Evolutionary conservation across 2,888 invertebrate species (phyloP).

Genomic region (Apotomis betuletana): DNA sequence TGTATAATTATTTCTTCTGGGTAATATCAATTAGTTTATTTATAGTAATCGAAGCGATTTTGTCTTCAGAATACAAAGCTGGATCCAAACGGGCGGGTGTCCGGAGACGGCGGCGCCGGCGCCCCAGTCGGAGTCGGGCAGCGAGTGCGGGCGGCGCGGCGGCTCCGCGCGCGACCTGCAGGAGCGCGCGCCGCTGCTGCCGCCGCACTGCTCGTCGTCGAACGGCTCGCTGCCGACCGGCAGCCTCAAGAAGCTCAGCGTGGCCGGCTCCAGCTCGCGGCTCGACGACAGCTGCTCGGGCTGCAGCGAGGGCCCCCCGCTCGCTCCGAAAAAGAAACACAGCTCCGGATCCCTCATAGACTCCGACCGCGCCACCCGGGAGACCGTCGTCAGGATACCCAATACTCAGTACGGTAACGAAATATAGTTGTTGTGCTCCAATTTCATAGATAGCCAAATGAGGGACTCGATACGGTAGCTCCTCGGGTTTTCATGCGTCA

Average conservation of each 20-base stretch:
- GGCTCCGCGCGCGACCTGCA: conserved; percentile 68
- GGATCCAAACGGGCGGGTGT: conserved; percentile 76
- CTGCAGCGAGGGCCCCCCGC: conserved; percentile 75
- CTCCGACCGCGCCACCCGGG: conserved; percentile 71
- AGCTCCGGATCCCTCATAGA: conserved; percentile 78
- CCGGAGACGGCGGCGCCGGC: conserved; percentile 58
- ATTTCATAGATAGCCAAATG: conserved; percentile 34
- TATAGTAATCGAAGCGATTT: conserved; percentile 47
- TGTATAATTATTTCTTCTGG: too few relatives aligned
- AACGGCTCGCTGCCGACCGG: conserved; percentile 75
- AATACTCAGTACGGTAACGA: conserved; percentile 73
- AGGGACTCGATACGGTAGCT: background rate
- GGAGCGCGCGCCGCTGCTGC: conserved; percentile 74
- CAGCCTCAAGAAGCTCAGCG: conserved; percentile 68
- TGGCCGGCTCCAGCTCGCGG: conserved; percentile 67
- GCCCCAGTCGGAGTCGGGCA: conserved; percentile 58
- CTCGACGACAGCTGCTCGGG: conserved; percentile 73
- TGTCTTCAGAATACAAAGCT: conserved; percentile 60
- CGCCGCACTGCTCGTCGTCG: conserved; percentile 76
- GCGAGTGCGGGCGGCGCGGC: conserved; percentile 64
- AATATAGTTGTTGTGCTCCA: conserved; percentile 52
- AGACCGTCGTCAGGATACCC: conserved; percentile 77
- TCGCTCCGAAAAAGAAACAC: conserved; percentile 75
- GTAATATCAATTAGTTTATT: too few relatives aligned
- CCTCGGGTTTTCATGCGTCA: conserved; percentile 3